Conservation (phyloP, 1,140 invertebrate genomes). For the Teleopsis dalmanni region DNA sequence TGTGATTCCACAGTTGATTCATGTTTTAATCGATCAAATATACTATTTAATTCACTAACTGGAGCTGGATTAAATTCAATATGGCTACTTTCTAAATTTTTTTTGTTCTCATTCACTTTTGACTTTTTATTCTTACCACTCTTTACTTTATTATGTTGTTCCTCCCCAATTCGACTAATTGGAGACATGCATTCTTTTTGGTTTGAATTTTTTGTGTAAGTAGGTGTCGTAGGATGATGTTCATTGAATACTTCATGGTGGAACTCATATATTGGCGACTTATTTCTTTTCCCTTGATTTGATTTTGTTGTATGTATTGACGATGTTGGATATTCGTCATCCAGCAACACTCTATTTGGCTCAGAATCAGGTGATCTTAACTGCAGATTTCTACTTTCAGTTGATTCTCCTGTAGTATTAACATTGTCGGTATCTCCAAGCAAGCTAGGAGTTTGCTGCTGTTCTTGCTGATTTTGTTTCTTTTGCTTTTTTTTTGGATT, state of each 20-base stretch:
- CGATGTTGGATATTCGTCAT: background rate
- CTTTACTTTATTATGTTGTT: background rate
- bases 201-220: too few species aligned
- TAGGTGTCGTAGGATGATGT: too few species aligned
- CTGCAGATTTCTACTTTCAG: background rate
- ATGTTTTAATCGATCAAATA: conserved; percentile 11
- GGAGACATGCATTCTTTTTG: too few species aligned
- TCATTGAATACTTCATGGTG: too few species aligned
- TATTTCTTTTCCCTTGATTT: too few species aligned
- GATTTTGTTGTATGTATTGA: too few species aligned
- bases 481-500: background rate
- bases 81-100: conserved; percentile 6
- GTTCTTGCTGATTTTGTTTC: background rate
- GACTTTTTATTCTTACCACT: background rate
- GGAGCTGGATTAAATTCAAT: conserved; percentile 1
- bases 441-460: too few species aligned
- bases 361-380: background rate
- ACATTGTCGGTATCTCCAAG: too few species aligned
- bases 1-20: too few species aligned
- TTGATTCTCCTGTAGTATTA: too few species aligned
- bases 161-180: too few species aligned
- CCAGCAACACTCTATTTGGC: background rate
- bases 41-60: conserved; percentile 3
- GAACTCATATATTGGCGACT: too few species aligned
- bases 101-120: background rate